phyloP scores from a whole-genome alignment of 2,888 invertebrate species.

The Agonum fuliginosum region DNA sequence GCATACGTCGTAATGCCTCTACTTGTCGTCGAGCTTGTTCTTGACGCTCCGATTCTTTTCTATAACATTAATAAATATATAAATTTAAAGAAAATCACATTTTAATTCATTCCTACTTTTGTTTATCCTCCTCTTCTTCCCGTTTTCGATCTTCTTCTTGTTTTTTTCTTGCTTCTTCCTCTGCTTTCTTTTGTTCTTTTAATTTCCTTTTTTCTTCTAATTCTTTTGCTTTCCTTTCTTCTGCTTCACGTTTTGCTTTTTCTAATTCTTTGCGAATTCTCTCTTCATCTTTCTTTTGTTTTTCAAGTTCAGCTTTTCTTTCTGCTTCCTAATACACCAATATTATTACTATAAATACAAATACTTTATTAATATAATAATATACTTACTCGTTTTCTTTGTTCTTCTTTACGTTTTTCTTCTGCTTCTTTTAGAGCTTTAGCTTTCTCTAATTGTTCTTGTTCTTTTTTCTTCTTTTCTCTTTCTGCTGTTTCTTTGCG shows the following conservation, averaged over 20 bases:
- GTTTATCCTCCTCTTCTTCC: slow-evolving; percentile 70
- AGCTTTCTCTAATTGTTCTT: slow-evolving; percentile 73
- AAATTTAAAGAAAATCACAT: slow-evolving; percentile 41
- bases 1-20: slow-evolving; percentile 72
- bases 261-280: slow-evolving; percentile 74
- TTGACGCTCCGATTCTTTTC: slow-evolving; percentile 69
- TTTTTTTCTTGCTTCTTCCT: slow-evolving; percentile 73
- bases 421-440: slow-evolving; percentile 74
- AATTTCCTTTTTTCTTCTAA: slow-evolving; percentile 74
- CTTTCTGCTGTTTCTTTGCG: slow-evolving; percentile 71
- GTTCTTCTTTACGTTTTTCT: slow-evolving; percentile 74
- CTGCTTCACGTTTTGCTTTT: slow-evolving; percentile 73
- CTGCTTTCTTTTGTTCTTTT: slow-evolving; percentile 71
- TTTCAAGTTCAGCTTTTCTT: slow-evolving; percentile 74
- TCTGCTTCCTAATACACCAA: slow-evolving; percentile 73
- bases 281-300: slow-evolving; percentile 75
- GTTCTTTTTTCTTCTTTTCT: slow-evolving; percentile 73
- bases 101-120: slow-evolving; percentile 63
- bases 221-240: slow-evolving; percentile 73
- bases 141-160: slow-evolving; percentile 69
- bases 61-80: slow-evolving; percentile 45
- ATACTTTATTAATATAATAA: slow-evolving; percentile 37
- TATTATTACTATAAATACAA: too few relatives aligned
- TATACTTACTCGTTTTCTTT: slow-evolving; percentile 69
- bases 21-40: slow-evolving; percentile 73